These are phyloP conservation scores for Rhyacichthys aspro DNA, from an alignment of 2,797 vertebrate genomes.

Conservation along the genomic window DNA sequence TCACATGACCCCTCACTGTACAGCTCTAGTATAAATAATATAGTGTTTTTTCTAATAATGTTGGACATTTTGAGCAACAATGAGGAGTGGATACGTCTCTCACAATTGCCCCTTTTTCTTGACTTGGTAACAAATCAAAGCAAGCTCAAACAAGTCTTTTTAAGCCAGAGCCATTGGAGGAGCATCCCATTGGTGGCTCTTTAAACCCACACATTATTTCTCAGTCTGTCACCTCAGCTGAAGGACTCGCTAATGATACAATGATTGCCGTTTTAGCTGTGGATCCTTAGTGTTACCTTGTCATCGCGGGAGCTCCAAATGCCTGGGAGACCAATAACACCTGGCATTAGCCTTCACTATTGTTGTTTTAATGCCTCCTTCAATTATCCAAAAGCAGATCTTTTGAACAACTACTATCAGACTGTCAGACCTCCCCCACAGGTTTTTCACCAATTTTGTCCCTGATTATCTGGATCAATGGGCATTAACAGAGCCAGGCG, in stretches of 20 bases:
- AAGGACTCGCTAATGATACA: constrained; percentile 50
- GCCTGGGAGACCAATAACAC: constrained; percentile 58
- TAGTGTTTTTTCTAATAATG: too few species aligned
- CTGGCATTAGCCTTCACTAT: constrained; percentile 61
- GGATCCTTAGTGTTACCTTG: constrained; percentile 51
- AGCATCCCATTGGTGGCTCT: constrained; percentile 39
- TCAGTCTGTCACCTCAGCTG: constrained; percentile 32
- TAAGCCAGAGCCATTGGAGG: constrained; percentile 34
- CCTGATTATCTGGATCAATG: constrained; percentile 78
- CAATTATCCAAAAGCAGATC: constrained; percentile 71
- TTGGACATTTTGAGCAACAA: too few species aligned
- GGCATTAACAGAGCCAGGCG: constrained; percentile 70
- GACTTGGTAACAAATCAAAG: constrained; percentile 22
- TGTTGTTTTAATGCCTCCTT: constrained; percentile 75
- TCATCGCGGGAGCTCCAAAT: constrained; percentile 54
- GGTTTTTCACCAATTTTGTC: constrained; percentile 64
- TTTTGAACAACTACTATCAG: constrained; percentile 67
- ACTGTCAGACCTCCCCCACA: constrained; percentile 41
- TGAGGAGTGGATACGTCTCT: background rate
- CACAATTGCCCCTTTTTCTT: constrained; percentile 17
- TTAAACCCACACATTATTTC: constrained; percentile 57
- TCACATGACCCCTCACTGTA: too few species aligned
- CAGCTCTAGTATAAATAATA: too few species aligned
- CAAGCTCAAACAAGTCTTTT: constrained; percentile 60
- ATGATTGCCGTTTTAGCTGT: constrained; percentile 62